Conservation (phyloP, 2,113 vertebrate genomes). For the Thalassarche chlororhynchos region DNA sequence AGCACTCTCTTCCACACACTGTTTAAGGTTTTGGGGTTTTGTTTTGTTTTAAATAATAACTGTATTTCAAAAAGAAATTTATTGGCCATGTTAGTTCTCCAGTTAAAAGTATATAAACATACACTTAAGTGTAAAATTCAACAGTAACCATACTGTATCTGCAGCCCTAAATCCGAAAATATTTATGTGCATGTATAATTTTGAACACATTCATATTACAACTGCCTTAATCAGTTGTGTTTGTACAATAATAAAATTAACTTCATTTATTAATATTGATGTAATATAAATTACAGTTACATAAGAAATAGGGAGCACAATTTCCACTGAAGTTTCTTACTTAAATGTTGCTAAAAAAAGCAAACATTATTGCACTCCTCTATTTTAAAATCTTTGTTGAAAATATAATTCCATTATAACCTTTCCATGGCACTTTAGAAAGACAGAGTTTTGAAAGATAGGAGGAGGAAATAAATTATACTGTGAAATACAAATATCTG, state of each 20-base stretch:
- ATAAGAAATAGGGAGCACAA: background rate
- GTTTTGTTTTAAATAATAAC: background rate
- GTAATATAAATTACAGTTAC: background rate
- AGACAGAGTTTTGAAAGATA: background rate
- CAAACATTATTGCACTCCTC: background rate
- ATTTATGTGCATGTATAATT: background rate
- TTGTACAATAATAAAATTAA: background rate
- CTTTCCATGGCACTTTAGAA: background rate
- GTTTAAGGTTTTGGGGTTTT: background rate
- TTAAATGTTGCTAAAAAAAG: background rate
- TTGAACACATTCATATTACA: background rate
- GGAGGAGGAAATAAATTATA: background rate
- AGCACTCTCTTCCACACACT: background rate
- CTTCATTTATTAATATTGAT: background rate
- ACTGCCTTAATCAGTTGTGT: background rate
- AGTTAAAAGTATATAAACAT: background rate
- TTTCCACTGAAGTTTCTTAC: background rate
- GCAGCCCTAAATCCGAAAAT: background rate
- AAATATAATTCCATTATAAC: background rate
- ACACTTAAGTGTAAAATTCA: background rate
- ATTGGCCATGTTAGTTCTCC: background rate
- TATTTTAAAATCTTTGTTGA: background rate
- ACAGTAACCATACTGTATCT: background rate
- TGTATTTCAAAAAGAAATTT: background rate
- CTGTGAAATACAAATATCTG: background rate